Base-by-base conservation (phyloP, 2,888 invertebrate species). In the Campoplex nolae region DNA sequence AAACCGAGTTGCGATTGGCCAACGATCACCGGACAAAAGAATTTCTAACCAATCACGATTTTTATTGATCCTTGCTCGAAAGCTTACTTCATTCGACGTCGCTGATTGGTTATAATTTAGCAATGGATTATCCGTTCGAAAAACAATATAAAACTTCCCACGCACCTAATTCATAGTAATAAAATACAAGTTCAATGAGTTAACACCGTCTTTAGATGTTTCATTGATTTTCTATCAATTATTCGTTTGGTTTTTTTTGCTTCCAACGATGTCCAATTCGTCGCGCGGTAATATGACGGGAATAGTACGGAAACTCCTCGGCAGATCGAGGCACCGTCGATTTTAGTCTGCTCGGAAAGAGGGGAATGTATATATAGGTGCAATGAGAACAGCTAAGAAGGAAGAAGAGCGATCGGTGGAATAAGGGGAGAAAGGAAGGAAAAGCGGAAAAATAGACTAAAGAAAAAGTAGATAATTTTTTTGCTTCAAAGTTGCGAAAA, bases 401-500 rank as follows among this genome's bases (percentile, higher is more conserved):
- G 81, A 84, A 67, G 84, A 84, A 77, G 78, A 87, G 45, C 84
- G 74, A 84, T 77, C 73, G 77, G 78, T 54, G 84, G 68, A 81
- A 85, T 45, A 84, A 73, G 75, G 70, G 70, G 80, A 51, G 84
- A 58, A 83, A 77, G 70, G 45, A 85, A 84, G 48, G 45, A 75
- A 85, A 76, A 81, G 76, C 71, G 75, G 68, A 75, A 82, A 82
- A 80, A 62, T 68, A 71, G 79, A 58, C n/a, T 51, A 6, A 62
- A 62, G 75, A 45, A 38, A 28, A 58, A 65, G 35, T 32, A 71
- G 45, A 42, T 35, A 45, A 56, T n/a, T 42, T 78, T 73, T 67
- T 67, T 28, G 51, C 38, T 8, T 28, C 32, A 85, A 89, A 89
- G 90, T 90, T 88, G 90, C 89, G 89, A 90, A 90, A 62, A 91